phyloP scores from a whole-genome alignment of 2,888 invertebrate genomes.

The Apamea epomidion region DNA sequence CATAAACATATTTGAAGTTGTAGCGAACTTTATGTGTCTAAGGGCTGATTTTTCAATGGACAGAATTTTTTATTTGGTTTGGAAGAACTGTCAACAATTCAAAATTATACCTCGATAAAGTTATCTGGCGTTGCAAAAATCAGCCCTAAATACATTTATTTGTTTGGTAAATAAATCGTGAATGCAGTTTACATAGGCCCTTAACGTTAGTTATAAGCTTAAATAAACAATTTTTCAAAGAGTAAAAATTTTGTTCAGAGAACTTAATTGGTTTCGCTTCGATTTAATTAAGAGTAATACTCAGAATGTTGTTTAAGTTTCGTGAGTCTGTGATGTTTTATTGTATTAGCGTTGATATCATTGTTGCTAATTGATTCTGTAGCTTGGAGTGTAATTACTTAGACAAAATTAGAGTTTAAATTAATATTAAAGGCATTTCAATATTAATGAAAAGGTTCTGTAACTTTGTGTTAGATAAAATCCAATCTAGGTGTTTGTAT shows the following conservation, averaged over 20 bases:
- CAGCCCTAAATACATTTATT: too few species aligned
- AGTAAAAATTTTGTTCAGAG: background rate
- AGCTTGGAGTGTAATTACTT: slow-evolving; percentile 12
- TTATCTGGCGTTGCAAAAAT: too few species aligned
- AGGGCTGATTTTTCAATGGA: too few species aligned
- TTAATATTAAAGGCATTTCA: slow-evolving; percentile 9
- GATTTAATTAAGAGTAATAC: slow-evolving; percentile 41
- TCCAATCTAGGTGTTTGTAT: background rate
- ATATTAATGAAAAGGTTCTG: background rate
- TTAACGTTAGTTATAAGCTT: background rate
- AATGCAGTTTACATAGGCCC: too few species aligned
- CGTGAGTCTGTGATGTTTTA: slow-evolving; percentile 10
- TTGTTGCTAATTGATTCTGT: slow-evolving; percentile 29
- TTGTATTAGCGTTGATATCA: slow-evolving; percentile 15
- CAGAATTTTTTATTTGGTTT: too few species aligned
- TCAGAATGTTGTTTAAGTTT: slow-evolving; percentile 29
- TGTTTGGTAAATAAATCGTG: too few species aligned
- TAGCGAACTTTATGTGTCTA: too few species aligned
- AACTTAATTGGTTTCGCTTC: slow-evolving; percentile 24
- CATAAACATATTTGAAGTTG: too few species aligned
- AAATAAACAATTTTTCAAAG: slow-evolving; percentile 19
- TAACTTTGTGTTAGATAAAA: slow-evolving; percentile 7
- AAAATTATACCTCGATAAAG: too few species aligned
- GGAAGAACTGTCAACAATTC: too few species aligned
- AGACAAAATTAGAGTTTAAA: slow-evolving; percentile 6